Conservation (phyloP, 1,140 invertebrate genomes). For the Trichogramma pretiosum region DNA sequence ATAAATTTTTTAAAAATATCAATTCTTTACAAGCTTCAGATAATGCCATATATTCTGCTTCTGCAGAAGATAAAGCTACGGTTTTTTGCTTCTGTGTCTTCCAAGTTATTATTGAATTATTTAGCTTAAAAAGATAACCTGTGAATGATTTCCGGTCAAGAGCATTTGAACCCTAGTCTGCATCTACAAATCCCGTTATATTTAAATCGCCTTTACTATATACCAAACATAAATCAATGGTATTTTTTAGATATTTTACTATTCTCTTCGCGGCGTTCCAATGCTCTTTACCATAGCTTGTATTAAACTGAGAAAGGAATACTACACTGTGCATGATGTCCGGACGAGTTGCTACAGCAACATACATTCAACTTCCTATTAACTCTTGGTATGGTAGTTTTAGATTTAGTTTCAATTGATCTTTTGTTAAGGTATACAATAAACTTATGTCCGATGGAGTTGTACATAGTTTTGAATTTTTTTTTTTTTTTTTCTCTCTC, state of each 20-base stretch:
- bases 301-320: constrained; percentile 26
- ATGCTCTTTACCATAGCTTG: constrained; percentile 21
- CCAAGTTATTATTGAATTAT: constrained; percentile 9
- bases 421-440: not conserved
- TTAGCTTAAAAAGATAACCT: constrained; percentile 13
- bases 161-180: constrained; percentile 20
- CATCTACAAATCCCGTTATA: no score
- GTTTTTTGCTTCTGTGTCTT: constrained; percentile 13
- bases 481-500: no score
- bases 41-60: constrained; percentile 38
- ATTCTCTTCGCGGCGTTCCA: constrained; percentile 30
- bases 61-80: constrained; percentile 27
- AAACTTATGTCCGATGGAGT: not conserved
- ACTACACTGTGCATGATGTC: constrained; percentile 33
- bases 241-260: constrained; percentile 27
- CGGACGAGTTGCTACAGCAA: constrained; percentile 28
- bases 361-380: constrained; percentile 32
- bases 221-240: constrained; percentile 5
- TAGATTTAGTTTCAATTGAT: not conserved
- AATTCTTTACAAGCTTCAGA: constrained; percentile 27
- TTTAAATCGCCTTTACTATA: no score
- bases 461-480: constrained; percentile 23
- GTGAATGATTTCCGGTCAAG: constrained; percentile 22
- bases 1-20: constrained; percentile 27
- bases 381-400: constrained; percentile 22